Conservation (phyloP, 2,888 invertebrate genomes). For the Empis stercorea region DNA sequence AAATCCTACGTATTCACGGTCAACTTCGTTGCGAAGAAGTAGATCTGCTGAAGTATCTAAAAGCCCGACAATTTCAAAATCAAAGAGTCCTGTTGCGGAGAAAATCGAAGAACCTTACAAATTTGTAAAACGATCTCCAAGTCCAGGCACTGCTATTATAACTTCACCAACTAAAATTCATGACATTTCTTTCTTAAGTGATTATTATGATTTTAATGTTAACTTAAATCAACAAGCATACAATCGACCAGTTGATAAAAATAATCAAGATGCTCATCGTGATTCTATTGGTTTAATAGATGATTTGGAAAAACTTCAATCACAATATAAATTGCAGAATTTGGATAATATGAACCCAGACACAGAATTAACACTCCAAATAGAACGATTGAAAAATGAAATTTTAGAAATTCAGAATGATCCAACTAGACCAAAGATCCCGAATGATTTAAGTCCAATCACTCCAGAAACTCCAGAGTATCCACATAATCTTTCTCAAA, state of each 20-base stretch:
- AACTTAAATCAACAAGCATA: constrained; percentile 23
- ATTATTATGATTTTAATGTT: constrained; percentile 21
- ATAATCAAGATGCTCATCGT: constrained; percentile 6
- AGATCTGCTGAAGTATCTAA: background rate
- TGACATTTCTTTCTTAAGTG: constrained; percentile 10
- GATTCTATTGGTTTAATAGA: constrained; percentile 12
- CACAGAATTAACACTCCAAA: no score
- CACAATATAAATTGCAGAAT: constrained; percentile 18
- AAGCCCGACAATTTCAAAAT: no score
- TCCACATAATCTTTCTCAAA: no score
- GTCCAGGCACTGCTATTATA: no score
- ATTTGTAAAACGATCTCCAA: no score
- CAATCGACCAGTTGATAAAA: background rate
- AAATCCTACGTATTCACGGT: constrained; percentile 26
- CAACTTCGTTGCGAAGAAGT: constrained; percentile 15
- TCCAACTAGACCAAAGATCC: no score
- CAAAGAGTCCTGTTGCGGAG: no score
- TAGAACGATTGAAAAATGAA: no score
- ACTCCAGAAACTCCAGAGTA: background rate
- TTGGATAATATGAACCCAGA: constrained; percentile 14
- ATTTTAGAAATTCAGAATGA: no score
- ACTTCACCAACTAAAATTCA: constrained; percentile 1
- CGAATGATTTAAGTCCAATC: no score
- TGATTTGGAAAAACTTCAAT: constrained; percentile 13
- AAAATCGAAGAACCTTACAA: no score